Base-by-base conservation (phyloP, 2,888 invertebrate genomes). In the Agrypnus murinus region DNA sequence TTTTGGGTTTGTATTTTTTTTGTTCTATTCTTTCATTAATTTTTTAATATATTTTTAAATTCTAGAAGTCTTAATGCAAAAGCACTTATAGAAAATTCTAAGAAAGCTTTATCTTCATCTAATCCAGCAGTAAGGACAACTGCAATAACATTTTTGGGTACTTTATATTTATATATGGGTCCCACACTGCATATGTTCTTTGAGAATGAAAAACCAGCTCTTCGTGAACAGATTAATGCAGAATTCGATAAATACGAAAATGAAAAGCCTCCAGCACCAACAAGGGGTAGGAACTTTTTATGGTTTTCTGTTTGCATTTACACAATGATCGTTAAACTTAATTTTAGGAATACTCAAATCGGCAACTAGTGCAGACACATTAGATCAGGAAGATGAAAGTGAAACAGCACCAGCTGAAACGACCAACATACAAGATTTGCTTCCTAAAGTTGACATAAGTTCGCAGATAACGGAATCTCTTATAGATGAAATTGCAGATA, bases 231-330 rank as follows among this genome's bases (percentile, higher is more conserved):
- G 82, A 95, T 97, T 69, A 93, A 94, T 82, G 88, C 92, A 15
- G 97, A 97, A 83, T 90, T 95, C 79, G 95, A 95, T 70, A 96
- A 96, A 83, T 89, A 92, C 77, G 88, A 90, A 1, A 94, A 93
- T 19, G 90, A 92, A 77, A 90, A 90, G 69, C 92, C 95, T 0
- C 95, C 95, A 0, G 87, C 90, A n/a, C 93, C 95, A 0, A 90
- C 89, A 0, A 86, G 93, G 77, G 93, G 93, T 66, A 74, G n/a
- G 69, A 31, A 25, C n/a, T n/a, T n/a, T n/a, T n/a, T n/a, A n/a
- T n/a, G n/a, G n/a, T n/a, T n/a, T n/a, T n/a, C n/a, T n/a, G n/a
- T n/a, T 2, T 1, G 4, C 19, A 36, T 65, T 32, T n/a, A n/a
- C n/a, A n/a, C n/a, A n/a, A n/a, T n/a, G n/a, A n/a, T n/a, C n/a